These are phyloP conservation scores for Cheilosia vernalis DNA, from an alignment of 2,888 invertebrate genomes.

Conservation along the genomic window DNA sequence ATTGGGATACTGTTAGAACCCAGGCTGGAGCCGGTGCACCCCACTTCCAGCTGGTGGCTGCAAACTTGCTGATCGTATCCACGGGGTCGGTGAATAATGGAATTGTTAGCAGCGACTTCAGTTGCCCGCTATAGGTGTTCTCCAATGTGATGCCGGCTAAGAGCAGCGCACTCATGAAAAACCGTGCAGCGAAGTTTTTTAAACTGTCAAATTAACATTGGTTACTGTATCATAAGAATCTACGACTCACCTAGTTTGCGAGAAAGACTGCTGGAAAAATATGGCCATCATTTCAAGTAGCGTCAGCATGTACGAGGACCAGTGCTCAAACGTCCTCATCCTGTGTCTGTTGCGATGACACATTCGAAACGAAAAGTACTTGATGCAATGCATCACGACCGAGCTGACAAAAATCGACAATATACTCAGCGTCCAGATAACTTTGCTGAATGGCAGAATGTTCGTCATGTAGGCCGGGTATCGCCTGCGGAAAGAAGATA, in stretches of 20 bases:
- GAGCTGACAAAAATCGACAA: slow-evolving; percentile 78
- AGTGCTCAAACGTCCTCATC: slow-evolving; percentile 59
- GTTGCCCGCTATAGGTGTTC: slow-evolving; percentile 81
- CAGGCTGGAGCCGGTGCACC: slow-evolving; percentile 81
- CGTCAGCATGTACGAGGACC: slow-evolving; percentile 76
- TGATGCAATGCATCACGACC: slow-evolving; percentile 77
- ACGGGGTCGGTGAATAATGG: slow-evolving; percentile 80
- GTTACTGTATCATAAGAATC: too few relatives aligned
- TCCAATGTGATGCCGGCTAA: slow-evolving; percentile 81
- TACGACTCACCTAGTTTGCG: slow-evolving; percentile 77
- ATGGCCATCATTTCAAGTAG: slow-evolving; percentile 80
- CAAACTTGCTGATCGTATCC: slow-evolving; percentile 80
- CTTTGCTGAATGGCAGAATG: slow-evolving; percentile 79
- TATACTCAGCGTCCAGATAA: slow-evolving; percentile 78
- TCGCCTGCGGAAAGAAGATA: slow-evolving; percentile 74
- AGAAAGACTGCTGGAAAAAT: slow-evolving; percentile 81
- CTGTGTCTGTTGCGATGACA: neutral
- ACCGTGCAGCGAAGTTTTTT: slow-evolving; percentile 78
- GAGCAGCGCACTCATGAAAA: slow-evolving; percentile 79
- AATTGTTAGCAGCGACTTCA: slow-evolving; percentile 81
- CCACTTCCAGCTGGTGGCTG: slow-evolving; percentile 80
- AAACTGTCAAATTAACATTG: slow-evolving; percentile 74
- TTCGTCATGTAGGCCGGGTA: slow-evolving; percentile 80
- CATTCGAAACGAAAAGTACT: slow-evolving; percentile 73
- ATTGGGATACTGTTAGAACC: slow-evolving; percentile 79